Conservation (phyloP, 2,113 vertebrate genomes). For the Mesoclemmys tuberculata region DNA sequence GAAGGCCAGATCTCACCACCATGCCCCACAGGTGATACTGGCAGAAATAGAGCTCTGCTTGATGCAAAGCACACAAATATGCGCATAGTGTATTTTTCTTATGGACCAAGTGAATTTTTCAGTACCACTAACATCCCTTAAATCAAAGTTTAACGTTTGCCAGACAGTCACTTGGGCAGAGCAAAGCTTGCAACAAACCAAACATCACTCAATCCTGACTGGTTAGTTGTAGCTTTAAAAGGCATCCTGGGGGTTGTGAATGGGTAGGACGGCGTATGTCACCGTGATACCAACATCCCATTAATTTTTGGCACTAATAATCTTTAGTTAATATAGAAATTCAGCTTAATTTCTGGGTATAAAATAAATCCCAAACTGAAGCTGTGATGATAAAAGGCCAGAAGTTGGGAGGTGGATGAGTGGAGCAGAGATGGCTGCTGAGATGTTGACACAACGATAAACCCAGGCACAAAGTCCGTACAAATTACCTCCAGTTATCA, state of each 20-base stretch:
- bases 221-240: slow-evolving; percentile 68
- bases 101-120: too few species aligned
- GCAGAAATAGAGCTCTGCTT: too few species aligned
- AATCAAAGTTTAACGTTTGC: too few species aligned
- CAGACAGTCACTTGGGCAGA: not conserved
- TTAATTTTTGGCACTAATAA: slow-evolving; percentile 75
- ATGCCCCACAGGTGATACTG: too few species aligned
- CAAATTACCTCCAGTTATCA: not conserved
- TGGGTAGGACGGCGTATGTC: slow-evolving; percentile 68
- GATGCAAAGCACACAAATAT: too few species aligned
- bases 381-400: slow-evolving; percentile 62
- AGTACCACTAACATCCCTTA: too few species aligned
- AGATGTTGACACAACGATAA: not conserved
- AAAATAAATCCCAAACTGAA: slow-evolving; percentile 67
- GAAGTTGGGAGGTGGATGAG: slow-evolving; percentile 54
- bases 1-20: too few species aligned
- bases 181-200: slow-evolving; percentile 44
- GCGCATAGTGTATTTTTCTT: too few species aligned
- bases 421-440: not conserved
- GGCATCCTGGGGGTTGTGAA: slow-evolving; percentile 55
- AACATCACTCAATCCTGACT: slow-evolving; percentile 34
- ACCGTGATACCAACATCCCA: slow-evolving; percentile 69
- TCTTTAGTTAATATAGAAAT: slow-evolving; percentile 76
- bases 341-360: slow-evolving; percentile 70
- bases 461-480: not conserved